A percentile compares a stretch with the other conserved stretches of the same genome.
Conservation (phyloP, 2,113 vertebrate genomes). For the Polyodon spathula region DNA sequence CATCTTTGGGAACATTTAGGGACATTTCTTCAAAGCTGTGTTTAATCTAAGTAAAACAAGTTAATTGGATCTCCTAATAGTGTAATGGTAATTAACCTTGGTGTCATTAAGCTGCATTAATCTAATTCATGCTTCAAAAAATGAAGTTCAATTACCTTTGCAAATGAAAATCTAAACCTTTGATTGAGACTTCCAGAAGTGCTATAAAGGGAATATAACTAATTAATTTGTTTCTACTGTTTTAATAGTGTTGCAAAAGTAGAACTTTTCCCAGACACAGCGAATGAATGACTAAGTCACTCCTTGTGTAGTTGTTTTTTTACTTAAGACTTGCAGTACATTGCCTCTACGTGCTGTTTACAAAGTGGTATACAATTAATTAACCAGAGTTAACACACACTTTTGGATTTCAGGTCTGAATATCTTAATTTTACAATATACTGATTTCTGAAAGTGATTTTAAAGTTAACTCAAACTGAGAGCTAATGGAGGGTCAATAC, state of each 20-base stretch:
- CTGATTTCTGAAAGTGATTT: too few species aligned
- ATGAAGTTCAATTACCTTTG: constrained; percentile 15
- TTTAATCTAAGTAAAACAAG: constrained; percentile 12
- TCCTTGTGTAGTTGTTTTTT: background rate
- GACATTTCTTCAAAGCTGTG: background rate
- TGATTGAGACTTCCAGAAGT: constrained; percentile 21
- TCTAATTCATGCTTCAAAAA: constrained; percentile 15
- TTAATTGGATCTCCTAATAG: constrained; percentile 12
- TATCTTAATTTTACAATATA: too few species aligned
- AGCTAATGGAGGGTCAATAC: too few species aligned
- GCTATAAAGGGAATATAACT: constrained; percentile 24
- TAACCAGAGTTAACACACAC: too few species aligned
- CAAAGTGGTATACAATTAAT: background rate
- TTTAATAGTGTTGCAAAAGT: constrained; percentile 14
- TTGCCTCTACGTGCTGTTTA: background rate
- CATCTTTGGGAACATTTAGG: too few species aligned
- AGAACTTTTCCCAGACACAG: constrained; percentile 12
- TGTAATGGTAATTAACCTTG: constrained; percentile 12
- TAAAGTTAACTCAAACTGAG: too few species aligned
- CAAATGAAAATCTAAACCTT: constrained; percentile 13
- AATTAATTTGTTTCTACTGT: constrained; percentile 11
- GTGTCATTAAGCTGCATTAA: constrained; percentile 9
- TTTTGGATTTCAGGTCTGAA: too few species aligned
- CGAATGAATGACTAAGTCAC: constrained; percentile 11
- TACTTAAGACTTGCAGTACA: background rate